phyloP scores from a whole-genome alignment of 2,888 invertebrate genomes.

The Coleophora flavipennella region DNA sequence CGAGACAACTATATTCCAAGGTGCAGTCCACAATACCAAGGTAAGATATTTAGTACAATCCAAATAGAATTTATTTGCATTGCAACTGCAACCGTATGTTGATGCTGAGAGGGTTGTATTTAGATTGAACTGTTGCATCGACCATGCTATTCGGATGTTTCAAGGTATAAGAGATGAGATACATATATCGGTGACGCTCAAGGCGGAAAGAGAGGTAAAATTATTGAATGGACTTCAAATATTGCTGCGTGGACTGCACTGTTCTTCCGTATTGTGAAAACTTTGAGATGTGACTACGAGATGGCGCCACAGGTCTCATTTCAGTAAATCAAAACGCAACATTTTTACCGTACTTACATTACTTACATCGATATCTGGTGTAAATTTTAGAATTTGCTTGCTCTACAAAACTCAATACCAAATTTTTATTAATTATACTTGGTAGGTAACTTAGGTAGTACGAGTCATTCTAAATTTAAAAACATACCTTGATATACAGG shows the following conservation, averaged over 20 bases:
- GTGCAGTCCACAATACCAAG: conserved; percentile 45
- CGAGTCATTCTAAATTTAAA: too few relatives aligned
- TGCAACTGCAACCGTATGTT: conserved; percentile 63
- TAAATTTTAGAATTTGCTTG: too few relatives aligned
- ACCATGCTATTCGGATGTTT: conserved; percentile 32
- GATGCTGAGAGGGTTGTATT: conserved; percentile 42
- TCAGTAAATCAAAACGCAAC: conserved; percentile 3
- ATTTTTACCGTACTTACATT: too few relatives aligned
- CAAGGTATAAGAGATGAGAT: conserved; percentile 35
- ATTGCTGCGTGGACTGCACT: conserved; percentile 49
- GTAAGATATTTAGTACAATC: conserved; percentile 43
- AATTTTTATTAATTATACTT: too few relatives aligned
- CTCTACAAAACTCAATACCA: too few relatives aligned
- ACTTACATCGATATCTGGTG: too few relatives aligned
- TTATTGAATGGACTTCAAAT: conserved; percentile 40
- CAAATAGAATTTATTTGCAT: conserved; percentile 38
- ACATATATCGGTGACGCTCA: conserved; percentile 22
- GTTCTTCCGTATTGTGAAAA: conserved; percentile 39
- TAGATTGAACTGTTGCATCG: conserved; percentile 34
- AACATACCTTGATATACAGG: too few relatives aligned
- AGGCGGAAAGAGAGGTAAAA: conserved; percentile 37
- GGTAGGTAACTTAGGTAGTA: too few relatives aligned
- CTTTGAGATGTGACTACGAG: conserved; percentile 42
- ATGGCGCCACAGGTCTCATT: conserved; percentile 49
- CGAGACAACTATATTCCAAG: conserved; percentile 55